phyloP scores from a whole-genome alignment of 2,888 invertebrate species.

The Himalopsyche kuldschensis region DNA sequence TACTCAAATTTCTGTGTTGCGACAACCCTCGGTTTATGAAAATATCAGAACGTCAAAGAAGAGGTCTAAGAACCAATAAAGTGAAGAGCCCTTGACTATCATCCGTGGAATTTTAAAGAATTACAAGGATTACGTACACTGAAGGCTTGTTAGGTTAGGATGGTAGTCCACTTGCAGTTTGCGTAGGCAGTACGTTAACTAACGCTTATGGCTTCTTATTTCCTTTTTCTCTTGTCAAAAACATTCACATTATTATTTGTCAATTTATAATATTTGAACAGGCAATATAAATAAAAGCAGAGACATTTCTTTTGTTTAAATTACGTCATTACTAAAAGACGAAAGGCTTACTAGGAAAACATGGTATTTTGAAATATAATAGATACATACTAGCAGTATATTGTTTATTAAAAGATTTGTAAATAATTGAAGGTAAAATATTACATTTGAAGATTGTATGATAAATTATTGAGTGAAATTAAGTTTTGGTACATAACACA shows the following conservation, averaged over 20 bases:
- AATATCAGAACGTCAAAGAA: conserved; percentile 25
- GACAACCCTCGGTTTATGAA: conserved; percentile 18
- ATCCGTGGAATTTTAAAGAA: conserved; percentile 36
- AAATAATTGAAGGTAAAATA: too few species aligned
- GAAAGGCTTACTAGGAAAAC: too few species aligned
- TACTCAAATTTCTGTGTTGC: background rate
- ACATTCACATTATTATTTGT: background rate
- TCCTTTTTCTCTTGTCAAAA: background rate
- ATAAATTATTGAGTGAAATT: too few species aligned
- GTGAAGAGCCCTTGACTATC: conserved; percentile 21
- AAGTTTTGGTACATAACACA: too few species aligned
- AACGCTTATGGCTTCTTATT: background rate
- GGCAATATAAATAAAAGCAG: background rate
- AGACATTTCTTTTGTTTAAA: too few species aligned
- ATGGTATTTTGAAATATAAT: too few species aligned
- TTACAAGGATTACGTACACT: conserved; percentile 35
- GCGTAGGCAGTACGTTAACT: conserved; percentile 15
- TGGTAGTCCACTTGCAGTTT: conserved; percentile 9
- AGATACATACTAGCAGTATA: too few species aligned
- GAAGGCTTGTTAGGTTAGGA: conserved; percentile 35
- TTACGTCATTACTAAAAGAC: too few species aligned
- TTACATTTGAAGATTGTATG: too few species aligned
- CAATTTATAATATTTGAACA: background rate
- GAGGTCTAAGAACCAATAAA: conserved; percentile 14
- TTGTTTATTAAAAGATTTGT: too few species aligned